phyloP scores from a whole-genome alignment of 2,888 invertebrate genomes.

The Leptinotarsa tumamoca region DNA sequence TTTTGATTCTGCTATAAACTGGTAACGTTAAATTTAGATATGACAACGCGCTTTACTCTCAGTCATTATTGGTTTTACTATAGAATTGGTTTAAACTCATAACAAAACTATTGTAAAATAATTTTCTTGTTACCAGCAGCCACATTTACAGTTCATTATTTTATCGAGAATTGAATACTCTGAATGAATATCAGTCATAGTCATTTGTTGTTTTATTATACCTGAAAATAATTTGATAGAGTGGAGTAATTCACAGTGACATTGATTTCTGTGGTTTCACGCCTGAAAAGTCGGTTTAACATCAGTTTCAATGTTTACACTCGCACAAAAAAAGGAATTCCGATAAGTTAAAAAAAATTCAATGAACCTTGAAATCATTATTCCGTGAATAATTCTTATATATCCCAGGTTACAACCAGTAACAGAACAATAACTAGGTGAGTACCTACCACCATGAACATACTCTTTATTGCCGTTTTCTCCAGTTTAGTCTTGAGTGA shows the following conservation, averaged over 20 bases:
- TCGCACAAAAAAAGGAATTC: not conserved
- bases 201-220: not conserved
- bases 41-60: too few relatives aligned
- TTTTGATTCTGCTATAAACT: too few relatives aligned
- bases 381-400: not conserved
- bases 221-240: not conserved
- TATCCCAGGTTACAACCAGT: not conserved
- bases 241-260: not conserved
- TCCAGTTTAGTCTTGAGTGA: not conserved
- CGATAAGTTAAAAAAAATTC: not conserved
- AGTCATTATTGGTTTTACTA: too few relatives aligned
- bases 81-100: too few relatives aligned
- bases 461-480: not conserved
- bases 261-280: slow-evolving; percentile 14
- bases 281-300: not conserved
- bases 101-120: too few relatives aligned
- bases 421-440: not conserved
- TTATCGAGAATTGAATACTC: not conserved
- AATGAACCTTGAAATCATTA: not conserved
- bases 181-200: not conserved
- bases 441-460: not conserved
- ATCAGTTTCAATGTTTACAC: not conserved
- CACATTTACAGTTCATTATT: not conserved
- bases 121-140: too few relatives aligned
- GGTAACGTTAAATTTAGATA: too few relatives aligned